Percentiles rank a stretch among this genome's conserved stretches.
Conservation (phyloP, 2,113 vertebrate species). For the Actenoides hombroni region DNA sequence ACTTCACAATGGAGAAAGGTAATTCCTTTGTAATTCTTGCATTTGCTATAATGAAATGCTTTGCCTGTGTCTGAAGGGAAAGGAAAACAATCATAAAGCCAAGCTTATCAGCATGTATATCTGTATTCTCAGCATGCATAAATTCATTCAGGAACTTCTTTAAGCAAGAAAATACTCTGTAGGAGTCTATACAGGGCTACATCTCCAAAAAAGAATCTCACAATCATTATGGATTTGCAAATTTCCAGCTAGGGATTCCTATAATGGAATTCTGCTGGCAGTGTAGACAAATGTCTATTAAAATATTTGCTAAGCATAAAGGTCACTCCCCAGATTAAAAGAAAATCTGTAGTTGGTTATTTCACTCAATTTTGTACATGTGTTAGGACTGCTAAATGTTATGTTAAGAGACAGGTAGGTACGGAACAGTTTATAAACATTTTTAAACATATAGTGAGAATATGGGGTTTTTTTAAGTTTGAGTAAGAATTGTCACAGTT, state of each 20-base stretch:
- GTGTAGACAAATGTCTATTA: neutral
- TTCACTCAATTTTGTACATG: neutral
- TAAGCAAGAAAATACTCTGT: neutral
- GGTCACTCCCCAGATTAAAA: neutral
- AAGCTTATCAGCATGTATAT: neutral
- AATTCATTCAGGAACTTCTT: neutral
- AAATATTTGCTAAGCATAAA: conserved; percentile 8
- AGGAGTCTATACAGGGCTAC: neutral
- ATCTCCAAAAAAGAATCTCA: neutral
- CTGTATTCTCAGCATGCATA: neutral
- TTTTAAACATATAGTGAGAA: neutral
- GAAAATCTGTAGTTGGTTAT: neutral
- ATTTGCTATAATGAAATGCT: neutral
- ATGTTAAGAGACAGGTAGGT: neutral
- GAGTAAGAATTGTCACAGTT: neutral
- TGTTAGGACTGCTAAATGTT: neutral
- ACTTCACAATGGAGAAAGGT: neutral
- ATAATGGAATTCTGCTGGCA: neutral
- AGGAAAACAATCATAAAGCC: neutral
- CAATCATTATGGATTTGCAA: neutral
- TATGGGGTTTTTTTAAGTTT: neutral
- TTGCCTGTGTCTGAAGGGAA: neutral
- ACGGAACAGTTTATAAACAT: neutral
- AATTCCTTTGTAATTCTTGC: neutral
- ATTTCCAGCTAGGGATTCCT: neutral